phyloP scores from a whole-genome alignment of 2,888 invertebrate genomes.

The Epinotia ramella region DNA sequence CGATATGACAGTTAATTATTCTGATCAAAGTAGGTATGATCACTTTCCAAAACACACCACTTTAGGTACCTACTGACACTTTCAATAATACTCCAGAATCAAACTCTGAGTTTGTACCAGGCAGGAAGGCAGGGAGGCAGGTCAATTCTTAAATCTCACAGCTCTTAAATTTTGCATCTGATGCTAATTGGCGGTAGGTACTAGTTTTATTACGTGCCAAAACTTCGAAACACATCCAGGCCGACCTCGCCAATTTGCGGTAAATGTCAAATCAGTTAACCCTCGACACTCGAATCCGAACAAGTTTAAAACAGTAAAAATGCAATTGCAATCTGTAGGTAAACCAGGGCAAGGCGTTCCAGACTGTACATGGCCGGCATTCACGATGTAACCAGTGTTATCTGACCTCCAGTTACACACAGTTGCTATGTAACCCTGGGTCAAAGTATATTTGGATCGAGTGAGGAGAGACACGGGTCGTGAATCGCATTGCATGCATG shows the following conservation, averaged over 20 bases:
- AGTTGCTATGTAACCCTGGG: not conserved
- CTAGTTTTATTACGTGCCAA: conserved; percentile 3
- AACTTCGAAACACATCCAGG: not conserved
- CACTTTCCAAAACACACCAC: too few species aligned
- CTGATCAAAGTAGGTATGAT: too few species aligned
- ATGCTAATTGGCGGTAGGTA: not conserved
- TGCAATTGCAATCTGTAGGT: conserved; percentile 30
- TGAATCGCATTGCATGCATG: not conserved
- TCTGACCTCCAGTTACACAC: not conserved
- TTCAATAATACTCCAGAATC: too few species aligned
- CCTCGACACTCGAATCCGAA: conserved; percentile 18
- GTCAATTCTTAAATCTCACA: too few species aligned
- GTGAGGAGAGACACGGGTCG: not conserved
- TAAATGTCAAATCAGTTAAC: conserved; percentile 41
- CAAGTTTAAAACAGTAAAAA: conserved; percentile 39
- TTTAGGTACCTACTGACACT: too few species aligned
- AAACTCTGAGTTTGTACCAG: too few species aligned
- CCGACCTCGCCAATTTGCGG: conserved; percentile 17
- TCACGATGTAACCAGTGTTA: not conserved
- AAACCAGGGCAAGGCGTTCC: conserved; percentile 54
- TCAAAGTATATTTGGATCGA: not conserved
- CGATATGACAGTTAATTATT: too few species aligned
- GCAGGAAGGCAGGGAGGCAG: too few species aligned
- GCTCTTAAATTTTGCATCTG: not conserved
- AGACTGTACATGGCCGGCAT: conserved; percentile 1